These are phyloP conservation scores for Lycia hirtaria DNA, from an alignment of 2,888 invertebrate species.

Conservation along the genomic window DNA sequence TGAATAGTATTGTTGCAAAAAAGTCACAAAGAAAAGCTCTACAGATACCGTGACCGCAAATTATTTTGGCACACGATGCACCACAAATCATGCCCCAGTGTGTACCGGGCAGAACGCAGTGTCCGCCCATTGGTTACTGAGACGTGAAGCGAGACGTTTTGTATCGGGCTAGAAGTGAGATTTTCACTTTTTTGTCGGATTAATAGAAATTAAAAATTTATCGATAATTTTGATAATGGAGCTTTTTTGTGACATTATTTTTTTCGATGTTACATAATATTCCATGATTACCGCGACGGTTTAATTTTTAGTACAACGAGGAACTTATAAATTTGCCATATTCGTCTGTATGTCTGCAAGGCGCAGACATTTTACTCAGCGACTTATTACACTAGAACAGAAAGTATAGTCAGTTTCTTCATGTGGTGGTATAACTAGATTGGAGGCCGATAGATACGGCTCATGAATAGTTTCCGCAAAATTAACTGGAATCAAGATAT, in stretches of 20 bases:
- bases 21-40: constrained; percentile 36
- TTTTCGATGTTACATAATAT: too few relatives aligned
- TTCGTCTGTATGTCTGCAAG: too few relatives aligned
- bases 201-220: not conserved
- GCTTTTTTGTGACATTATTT: not conserved
- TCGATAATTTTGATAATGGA: not conserved
- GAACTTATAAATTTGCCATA: too few relatives aligned
- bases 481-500: too few relatives aligned
- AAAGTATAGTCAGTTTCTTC: too few relatives aligned
- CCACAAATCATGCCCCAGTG: constrained; percentile 43
- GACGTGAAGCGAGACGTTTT: constrained; percentile 75
- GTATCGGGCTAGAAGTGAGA: constrained; percentile 51
- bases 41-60: constrained; percentile 31
- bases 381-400: too few relatives aligned
- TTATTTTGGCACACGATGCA: constrained; percentile 34
- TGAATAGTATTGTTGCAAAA: not conserved
- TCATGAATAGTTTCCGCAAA: too few relatives aligned
- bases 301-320: too few relatives aligned
- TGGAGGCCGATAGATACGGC: too few relatives aligned
- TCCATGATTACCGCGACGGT: too few relatives aligned
- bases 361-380: too few relatives aligned
- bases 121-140: constrained; percentile 64
- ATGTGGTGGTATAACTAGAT: too few relatives aligned
- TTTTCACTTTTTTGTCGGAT: constrained; percentile 1
- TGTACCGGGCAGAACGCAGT: constrained; percentile 40